Base-by-base conservation (phyloP, 2,797 vertebrate species). In the Anas bernieri region DNA sequence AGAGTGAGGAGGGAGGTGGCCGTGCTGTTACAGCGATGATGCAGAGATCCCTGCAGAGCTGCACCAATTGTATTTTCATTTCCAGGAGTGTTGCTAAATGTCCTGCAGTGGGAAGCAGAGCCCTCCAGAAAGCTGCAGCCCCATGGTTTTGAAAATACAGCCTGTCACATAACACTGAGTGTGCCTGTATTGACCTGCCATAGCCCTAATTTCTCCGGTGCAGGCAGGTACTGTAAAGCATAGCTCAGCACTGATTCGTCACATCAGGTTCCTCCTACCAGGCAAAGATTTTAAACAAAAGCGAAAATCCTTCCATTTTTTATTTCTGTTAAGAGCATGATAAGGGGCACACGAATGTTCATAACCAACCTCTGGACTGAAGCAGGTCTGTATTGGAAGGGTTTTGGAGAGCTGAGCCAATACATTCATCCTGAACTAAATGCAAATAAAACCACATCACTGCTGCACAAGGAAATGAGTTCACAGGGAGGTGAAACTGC, bases 191-290 rank as follows among this genome's bases (percentile, higher is more conserved):
- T 74, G 23, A 81, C 20, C 15, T 77, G 66, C 75, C 17, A 3
- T 2, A 45, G 43, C 61, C 46, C 30, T 56, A 6, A 37, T 70
- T 74, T 59, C 55, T 63, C 37, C 26, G 33, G 16, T 52, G 78
- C 55, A 48, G 46, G 73, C 82, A 70, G 67, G 52, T 39, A 45
- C 63, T 41, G 9, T 8, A 31, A 80, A 74, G 68, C 46, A 10
- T 31, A 22, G 92, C 72, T 94, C 93, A 93, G 68, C 92, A 76
- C 76, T 89, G 92, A 77, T 78, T 92, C 93, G 85, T 86, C 83
- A 16, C 43, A 62, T 77, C 64, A 50, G 52, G 50, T 54, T 92
- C 78, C 74, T 78, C 0, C 0, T 15, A n/a, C 37, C 28, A 39
- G 70, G 58, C 54, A 73, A 43, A 73, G 77, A 62, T 2, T 1